These are phyloP conservation scores for Onychorhynchus coronatus DNA, from an alignment of 2,113 vertebrate genomes.

Conservation along the genomic window DNA sequence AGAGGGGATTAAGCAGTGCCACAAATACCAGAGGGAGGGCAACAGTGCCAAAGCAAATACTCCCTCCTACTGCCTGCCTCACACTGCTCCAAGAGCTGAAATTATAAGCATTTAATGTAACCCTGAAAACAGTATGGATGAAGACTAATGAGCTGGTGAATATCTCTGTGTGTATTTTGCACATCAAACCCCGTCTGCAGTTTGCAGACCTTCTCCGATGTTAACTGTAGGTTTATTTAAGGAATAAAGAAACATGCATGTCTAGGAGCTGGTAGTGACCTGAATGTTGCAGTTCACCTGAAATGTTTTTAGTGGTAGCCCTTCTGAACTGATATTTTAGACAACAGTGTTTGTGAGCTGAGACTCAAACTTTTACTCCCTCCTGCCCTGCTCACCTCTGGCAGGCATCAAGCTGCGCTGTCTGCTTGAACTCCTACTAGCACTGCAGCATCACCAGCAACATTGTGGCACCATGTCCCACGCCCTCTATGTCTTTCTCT, in stretches of 20 bases:
- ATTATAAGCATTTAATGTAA: not conserved
- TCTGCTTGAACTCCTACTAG: not conserved
- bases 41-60: not conserved
- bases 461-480: fast-evolving
- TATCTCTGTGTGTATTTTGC: not conserved
- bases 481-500: not conserved
- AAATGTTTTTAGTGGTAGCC: not conserved
- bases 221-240: not conserved
- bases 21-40: not conserved
- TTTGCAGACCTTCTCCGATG: not conserved
- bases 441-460: not conserved
- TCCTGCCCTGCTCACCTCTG: not conserved
- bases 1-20: not conserved
- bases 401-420: not conserved
- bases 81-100: not conserved
- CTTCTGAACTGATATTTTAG: not conserved
- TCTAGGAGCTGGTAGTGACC: not conserved
- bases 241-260: not conserved
- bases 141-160: not conserved
- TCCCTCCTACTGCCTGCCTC: not conserved
- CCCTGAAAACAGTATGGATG: not conserved
- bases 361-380: not conserved
- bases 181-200: not conserved
- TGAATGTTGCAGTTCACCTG: not conserved
- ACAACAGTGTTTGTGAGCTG: not conserved